Percentiles rank a stretch among this genome's conserved stretches.
Conservation (phyloP, 2,888 invertebrate genomes). For the Pheosia gnoma region DNA sequence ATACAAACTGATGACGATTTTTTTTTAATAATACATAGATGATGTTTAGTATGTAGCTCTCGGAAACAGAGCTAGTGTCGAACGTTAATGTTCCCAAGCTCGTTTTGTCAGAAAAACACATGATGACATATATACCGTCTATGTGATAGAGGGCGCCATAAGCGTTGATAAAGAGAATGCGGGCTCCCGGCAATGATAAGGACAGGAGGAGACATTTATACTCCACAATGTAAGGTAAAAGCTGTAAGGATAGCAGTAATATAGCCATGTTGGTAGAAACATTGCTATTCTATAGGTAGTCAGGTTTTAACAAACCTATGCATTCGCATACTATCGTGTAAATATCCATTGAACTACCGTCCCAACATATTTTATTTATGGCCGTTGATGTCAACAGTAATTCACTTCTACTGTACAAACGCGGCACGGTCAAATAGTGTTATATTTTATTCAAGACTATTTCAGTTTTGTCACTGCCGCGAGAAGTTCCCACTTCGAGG, state of each 20-base stretch:
- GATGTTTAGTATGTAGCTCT: too few species aligned
- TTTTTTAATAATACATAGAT: too few species aligned
- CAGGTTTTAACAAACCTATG: background rate
- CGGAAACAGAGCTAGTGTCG: too few species aligned
- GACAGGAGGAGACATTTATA: background rate
- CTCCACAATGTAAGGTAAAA: background rate
- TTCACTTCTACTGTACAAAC: background rate
- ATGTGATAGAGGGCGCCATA: background rate
- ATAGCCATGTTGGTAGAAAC: too few species aligned
- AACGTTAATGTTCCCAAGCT: background rate
- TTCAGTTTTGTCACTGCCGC: background rate
- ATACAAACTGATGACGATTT: too few species aligned
- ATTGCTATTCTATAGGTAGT: too few species aligned
- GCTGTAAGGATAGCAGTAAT: background rate
- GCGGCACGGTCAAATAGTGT: conserved; percentile 1
- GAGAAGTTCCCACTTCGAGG: background rate
- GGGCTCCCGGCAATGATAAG: background rate
- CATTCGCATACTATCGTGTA: too few species aligned
- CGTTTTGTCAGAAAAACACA: background rate
- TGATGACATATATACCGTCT: background rate
- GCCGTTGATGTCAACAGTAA: background rate
- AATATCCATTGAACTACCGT: background rate
- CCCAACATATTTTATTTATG: background rate
- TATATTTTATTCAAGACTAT: conserved; percentile 2
- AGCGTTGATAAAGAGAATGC: conserved; percentile 1